These are phyloP conservation scores for Listrodromus nycthemerus DNA, from an alignment of 2,888 invertebrate species.

Conservation along the genomic window DNA sequence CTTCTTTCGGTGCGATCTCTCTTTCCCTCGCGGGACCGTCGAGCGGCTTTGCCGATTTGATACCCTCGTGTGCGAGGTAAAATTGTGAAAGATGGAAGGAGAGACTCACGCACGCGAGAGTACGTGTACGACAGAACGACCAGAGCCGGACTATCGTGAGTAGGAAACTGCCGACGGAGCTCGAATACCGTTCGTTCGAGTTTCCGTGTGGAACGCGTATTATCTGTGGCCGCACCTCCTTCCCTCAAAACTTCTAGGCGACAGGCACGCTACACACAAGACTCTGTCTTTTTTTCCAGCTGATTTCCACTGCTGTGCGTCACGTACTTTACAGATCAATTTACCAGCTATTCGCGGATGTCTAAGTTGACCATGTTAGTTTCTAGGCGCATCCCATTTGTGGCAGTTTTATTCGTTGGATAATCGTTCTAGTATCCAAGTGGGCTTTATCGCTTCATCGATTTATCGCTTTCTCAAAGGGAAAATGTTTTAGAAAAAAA, in stretches of 20 bases:
- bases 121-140: constrained; percentile 47
- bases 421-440: not conserved
- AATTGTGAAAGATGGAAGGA: constrained; percentile 39
- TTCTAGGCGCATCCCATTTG: not conserved
- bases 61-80: constrained; percentile 15
- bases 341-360: not conserved
- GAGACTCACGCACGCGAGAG: constrained; percentile 49
- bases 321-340: constrained; percentile 12
- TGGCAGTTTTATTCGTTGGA: not conserved
- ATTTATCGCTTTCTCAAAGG: too few species aligned
- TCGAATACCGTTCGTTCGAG: constrained; percentile 56
- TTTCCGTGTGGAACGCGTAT: constrained; percentile 68
- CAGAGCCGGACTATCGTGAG: constrained; percentile 43
- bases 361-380: not conserved
- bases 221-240: constrained; percentile 59
- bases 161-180: constrained; percentile 53
- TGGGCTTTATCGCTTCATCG: not conserved
- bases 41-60: constrained; percentile 48
- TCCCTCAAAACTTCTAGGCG: not conserved
- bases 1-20: constrained; percentile 25
- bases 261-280: constrained; percentile 3
- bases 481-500: too few species aligned
- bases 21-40: constrained; percentile 50
- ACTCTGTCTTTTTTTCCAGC: not conserved
- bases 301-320: not conserved